A percentile compares a stretch with the other conserved stretches of the same genome.
These are phyloP conservation scores for Catocala nupta DNA, from an alignment of 2,888 invertebrate genomes.

Conservation along the genomic window DNA sequence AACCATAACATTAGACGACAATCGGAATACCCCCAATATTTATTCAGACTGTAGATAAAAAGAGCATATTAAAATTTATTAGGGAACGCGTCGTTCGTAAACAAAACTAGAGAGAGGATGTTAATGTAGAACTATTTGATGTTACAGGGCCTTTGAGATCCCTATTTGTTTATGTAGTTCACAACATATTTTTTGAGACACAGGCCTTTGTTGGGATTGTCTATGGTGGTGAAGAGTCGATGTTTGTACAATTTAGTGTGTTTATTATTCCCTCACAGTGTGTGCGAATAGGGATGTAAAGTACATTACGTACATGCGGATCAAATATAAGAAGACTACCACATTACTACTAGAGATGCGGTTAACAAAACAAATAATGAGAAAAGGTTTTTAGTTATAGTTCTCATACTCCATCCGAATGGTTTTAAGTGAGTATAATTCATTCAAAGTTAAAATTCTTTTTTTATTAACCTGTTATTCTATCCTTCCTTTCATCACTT, in stretches of 20 bases:
- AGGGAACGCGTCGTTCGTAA: conserved; percentile 60
- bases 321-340: conserved; percentile 18
- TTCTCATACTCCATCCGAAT: too few relatives aligned
- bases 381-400: too few relatives aligned
- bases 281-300: conserved; percentile 60
- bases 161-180: conserved; percentile 70
- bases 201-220: conserved; percentile 50
- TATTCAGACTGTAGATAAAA: conserved; percentile 63
- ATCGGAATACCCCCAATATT: conserved; percentile 41
- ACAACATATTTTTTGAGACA: conserved; percentile 61
- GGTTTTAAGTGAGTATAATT: too few relatives aligned
- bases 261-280: conserved; percentile 65
- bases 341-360: neutral
- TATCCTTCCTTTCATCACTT: too few relatives aligned
- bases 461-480: too few relatives aligned
- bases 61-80: conserved; percentile 73
- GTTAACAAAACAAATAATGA: neutral
- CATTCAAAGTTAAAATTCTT: too few relatives aligned
- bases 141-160: conserved; percentile 62
- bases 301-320: conserved; percentile 45
- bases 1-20: conserved; percentile 27
- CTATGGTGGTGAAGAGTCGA: conserved; percentile 36
- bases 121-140: conserved; percentile 81
- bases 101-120: conserved; percentile 62
- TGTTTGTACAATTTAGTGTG: conserved; percentile 72